These are phyloP conservation scores for Bimastos eiseni DNA, from an alignment of 2,888 invertebrate genomes.

Conservation along the genomic window DNA sequence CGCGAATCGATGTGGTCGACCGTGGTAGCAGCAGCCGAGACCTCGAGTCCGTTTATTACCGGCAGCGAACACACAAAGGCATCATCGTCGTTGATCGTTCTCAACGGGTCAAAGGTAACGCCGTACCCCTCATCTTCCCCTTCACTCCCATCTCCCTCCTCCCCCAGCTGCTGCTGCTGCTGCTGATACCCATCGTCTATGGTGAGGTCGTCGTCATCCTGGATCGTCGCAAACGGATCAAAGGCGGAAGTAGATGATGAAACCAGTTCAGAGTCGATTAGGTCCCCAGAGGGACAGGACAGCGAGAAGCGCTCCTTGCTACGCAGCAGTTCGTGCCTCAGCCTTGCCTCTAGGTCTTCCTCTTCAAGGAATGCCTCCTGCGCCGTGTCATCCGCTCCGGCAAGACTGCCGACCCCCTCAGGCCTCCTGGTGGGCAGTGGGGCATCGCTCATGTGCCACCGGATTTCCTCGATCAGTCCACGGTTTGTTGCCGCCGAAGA, in stretches of 20 bases:
- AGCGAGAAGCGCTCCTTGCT: slow-evolving; percentile 26
- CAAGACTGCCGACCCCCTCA: not conserved
- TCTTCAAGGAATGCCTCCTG: not conserved
- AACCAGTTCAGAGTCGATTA: not conserved
- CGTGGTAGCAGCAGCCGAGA: not conserved
- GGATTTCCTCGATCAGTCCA: not conserved
- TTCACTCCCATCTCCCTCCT: not conserved
- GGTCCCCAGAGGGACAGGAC: not conserved
- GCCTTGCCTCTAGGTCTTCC: not conserved
- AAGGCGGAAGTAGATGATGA: not conserved
- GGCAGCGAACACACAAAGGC: slow-evolving; percentile 13
- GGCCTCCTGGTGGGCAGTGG: not conserved
- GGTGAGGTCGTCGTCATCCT: slow-evolving; percentile 18
- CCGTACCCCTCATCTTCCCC: not conserved
- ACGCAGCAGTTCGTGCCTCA: not conserved
- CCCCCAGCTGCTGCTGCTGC: slow-evolving; percentile 3
- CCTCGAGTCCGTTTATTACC: not conserved
- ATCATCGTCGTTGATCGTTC: slow-evolving; percentile 36
- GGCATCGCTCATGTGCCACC: slow-evolving; percentile 4
- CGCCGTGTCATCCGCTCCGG: not conserved
- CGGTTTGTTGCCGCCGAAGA: not conserved
- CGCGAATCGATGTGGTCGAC: not conserved
- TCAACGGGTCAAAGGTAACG: slow-evolving; percentile 33
- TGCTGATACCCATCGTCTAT: not conserved
- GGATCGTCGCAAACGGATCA: slow-evolving; percentile 33